phyloP scores from a whole-genome alignment of 2,797 vertebrate genomes.

The Pangasius krempfi region DNA sequence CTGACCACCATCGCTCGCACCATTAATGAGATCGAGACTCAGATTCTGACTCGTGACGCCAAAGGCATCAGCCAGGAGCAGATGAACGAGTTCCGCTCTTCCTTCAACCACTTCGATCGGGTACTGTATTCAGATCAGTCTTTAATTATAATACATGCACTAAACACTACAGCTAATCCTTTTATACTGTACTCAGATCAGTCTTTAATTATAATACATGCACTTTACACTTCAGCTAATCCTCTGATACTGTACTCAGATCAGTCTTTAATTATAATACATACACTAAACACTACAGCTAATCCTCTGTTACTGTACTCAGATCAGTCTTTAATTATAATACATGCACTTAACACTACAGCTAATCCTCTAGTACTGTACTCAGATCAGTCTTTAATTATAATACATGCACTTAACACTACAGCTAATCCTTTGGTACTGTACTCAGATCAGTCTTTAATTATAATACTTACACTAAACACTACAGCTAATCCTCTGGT shows the following conservation, averaged over 20 bases:
- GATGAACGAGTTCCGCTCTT: conserved; percentile 97
- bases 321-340: not conserved
- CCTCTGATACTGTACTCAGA: not conserved
- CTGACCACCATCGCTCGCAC: conserved; percentile 95
- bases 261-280: not conserved
- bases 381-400: not conserved
- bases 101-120: conserved; percentile 98
- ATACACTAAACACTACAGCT: not conserved
- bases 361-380: not conserved
- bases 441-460: conserved; percentile 44
- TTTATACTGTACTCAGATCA: conserved; percentile 38
- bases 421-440: not conserved
- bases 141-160: not conserved
- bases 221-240: not conserved
- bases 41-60: conserved; percentile 95
- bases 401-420: not conserved
- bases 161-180: not conserved
- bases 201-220: not conserved
- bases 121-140: conserved; percentile 68
- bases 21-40: conserved; percentile 97
- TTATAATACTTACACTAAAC: not conserved
- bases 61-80: conserved; percentile 98
- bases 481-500: not conserved
- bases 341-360: not conserved
- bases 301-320: not conserved